phyloP scores from a whole-genome alignment of 2,888 invertebrate species.

The Deilephila porcellus region DNA sequence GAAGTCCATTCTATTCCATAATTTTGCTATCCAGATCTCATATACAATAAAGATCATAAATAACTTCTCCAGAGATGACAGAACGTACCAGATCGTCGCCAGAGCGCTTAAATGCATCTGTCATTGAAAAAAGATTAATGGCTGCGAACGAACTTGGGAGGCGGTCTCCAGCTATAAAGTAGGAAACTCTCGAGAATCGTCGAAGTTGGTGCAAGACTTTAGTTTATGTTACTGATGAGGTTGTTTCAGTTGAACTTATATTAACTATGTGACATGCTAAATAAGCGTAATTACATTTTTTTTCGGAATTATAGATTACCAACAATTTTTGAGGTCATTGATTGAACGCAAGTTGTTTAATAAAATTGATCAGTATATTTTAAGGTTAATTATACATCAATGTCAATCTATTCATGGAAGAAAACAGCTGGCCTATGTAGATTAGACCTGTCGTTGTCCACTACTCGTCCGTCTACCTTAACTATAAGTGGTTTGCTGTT shows the following conservation, averaged over 20 bases:
- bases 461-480: too few relatives aligned
- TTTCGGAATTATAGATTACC: too few relatives aligned
- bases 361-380: too few relatives aligned
- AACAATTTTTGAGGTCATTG: too few relatives aligned
- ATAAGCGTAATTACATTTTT: too few relatives aligned
- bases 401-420: too few relatives aligned
- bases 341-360: too few relatives aligned
- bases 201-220: not conserved
- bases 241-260: not conserved
- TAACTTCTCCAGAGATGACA: not conserved
- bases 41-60: not conserved
- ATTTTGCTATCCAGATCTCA: not conserved
- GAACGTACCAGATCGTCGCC: not conserved
- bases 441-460: too few relatives aligned
- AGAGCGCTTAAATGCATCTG: conserved; percentile 10
- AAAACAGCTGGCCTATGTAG: too few relatives aligned
- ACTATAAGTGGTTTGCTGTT: too few relatives aligned
- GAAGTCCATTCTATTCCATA: not conserved
- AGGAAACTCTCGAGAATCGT: not conserved
- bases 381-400: too few relatives aligned
- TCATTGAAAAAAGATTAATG: conserved; percentile 13
- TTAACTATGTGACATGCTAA: not conserved
- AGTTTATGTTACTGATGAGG: conserved; percentile 1
- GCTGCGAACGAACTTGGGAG: not conserved
- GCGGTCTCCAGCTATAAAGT: not conserved